These are phyloP conservation scores for Lamprologus ornatipinnis DNA, from an alignment of 2,113 vertebrate genomes.

Conservation along the genomic window DNA sequence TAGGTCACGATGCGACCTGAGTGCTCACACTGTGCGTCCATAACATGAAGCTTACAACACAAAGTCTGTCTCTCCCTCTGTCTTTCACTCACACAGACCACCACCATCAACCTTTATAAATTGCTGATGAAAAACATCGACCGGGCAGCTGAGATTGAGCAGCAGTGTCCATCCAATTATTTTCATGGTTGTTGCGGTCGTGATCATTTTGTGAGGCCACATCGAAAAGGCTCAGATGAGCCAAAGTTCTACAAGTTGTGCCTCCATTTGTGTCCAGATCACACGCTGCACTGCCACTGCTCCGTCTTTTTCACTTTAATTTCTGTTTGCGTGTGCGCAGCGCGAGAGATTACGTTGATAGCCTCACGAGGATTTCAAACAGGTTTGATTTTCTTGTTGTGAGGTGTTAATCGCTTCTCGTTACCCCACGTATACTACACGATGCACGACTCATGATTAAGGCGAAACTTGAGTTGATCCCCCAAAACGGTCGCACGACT, in stretches of 20 bases:
- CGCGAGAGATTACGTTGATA: neutral
- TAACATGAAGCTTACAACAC: neutral
- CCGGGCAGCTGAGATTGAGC: fast-evolving
- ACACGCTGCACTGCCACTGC: neutral
- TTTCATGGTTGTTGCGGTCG: fast-evolving
- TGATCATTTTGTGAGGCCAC: neutral
- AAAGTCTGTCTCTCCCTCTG: neutral
- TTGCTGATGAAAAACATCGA: fast-evolving
- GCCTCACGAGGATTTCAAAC: neutral
- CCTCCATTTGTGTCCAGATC: too few species aligned
- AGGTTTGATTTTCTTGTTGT: too few species aligned
- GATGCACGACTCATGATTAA: fast-evolving
- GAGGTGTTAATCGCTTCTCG: too few species aligned
- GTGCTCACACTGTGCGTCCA: fast-evolving
- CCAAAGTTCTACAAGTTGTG: neutral
- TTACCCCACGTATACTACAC: neutral
- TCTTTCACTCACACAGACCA: fast-evolving
- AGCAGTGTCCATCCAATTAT: fast-evolving
- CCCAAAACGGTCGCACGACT: neutral
- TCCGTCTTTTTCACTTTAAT: neutral
- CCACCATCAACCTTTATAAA: fast-evolving
- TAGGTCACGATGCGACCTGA: neutral
- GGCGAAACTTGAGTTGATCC: neutral
- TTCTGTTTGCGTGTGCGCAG: neutral
- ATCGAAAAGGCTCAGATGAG: fast-evolving